Conservation (phyloP, 1,140 invertebrate genomes). For the Parapsyche elsis region DNA sequence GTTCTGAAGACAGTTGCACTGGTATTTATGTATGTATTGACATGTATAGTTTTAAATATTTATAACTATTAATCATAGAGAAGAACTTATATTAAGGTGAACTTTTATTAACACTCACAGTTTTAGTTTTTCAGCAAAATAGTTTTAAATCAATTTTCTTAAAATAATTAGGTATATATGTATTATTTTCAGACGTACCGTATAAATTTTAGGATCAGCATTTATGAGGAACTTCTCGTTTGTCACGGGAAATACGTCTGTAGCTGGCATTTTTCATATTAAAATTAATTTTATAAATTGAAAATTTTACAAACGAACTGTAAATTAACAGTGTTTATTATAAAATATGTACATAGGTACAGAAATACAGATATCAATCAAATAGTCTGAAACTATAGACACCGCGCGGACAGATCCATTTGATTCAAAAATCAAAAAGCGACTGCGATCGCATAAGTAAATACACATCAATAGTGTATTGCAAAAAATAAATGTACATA, state of each 20-base stretch:
- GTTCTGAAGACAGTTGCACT: no score
- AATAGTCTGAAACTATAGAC: not conserved
- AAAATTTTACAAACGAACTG: not conserved
- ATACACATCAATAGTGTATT: slow-evolving; percentile 13
- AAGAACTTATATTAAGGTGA: no score
- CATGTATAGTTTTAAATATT: no score
- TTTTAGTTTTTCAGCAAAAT: no score
- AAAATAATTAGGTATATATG: no score
- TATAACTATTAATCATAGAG: no score
- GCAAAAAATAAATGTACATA: slow-evolving; percentile 26
- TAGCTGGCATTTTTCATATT: slow-evolving; percentile 19
- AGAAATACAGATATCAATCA: no score
- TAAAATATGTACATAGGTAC: not conserved
- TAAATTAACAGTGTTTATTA: not conserved
- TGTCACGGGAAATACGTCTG: not conserved
- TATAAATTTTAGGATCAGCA: slow-evolving; percentile 24
- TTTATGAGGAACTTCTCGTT: not conserved
- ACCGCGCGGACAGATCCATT: not conserved
- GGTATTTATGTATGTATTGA: no score
- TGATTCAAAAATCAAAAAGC: slow-evolving; percentile 36
- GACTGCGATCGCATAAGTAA: slow-evolving; percentile 30
- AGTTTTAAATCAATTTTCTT: no score
- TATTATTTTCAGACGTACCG: slow-evolving; percentile 16
- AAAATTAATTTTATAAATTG: not conserved
- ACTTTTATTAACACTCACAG: no score